A percentile compares a stretch with the other conserved stretches of the same genome.
These are phyloP conservation scores for Microplitis mediator DNA, from an alignment of 1,140 invertebrate species.

Conservation along the genomic window DNA sequence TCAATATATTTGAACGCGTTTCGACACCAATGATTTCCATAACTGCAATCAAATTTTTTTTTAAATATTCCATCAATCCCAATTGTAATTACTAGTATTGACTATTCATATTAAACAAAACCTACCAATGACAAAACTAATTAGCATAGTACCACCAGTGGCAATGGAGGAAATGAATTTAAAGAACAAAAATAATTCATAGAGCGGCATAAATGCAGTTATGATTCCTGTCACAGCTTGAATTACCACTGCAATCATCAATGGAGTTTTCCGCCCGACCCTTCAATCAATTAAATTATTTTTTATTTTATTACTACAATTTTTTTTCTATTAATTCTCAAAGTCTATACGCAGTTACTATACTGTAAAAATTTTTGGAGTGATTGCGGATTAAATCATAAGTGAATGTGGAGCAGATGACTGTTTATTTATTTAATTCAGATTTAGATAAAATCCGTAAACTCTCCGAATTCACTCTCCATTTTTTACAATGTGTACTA, in stretches of 20 bases:
- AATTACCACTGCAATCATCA: slow-evolving; percentile 70
- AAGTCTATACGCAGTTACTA: background rate
- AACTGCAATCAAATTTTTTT: slow-evolving; percentile 49
- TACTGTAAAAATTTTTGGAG: background rate
- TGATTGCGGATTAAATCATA: too few relatives aligned
- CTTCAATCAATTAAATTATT: slow-evolving; percentile 55
- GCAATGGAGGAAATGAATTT: slow-evolving; percentile 74
- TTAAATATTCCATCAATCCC: too few relatives aligned
- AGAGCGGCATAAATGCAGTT: slow-evolving; percentile 71
- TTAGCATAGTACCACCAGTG: slow-evolving; percentile 70
- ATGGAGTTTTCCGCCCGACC: slow-evolving; percentile 71
- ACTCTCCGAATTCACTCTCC: too few relatives aligned
- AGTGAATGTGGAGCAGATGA: too few relatives aligned
- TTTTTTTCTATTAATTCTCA: background rate
- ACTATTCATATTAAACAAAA: background rate
- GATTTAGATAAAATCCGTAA: too few relatives aligned
- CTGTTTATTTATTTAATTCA: too few relatives aligned
- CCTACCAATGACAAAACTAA: slow-evolving; percentile 70
- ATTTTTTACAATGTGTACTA: background rate
- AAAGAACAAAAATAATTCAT: slow-evolving; percentile 71
- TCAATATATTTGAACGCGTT: slow-evolving; percentile 72
- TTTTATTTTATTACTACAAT: too few relatives aligned
- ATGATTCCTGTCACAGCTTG: slow-evolving; percentile 69
- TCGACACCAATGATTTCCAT: slow-evolving; percentile 76
- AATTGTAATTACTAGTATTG: too few relatives aligned